Base-by-base conservation (phyloP, 2,888 invertebrate genomes). In the Pterostichus madidus region DNA sequence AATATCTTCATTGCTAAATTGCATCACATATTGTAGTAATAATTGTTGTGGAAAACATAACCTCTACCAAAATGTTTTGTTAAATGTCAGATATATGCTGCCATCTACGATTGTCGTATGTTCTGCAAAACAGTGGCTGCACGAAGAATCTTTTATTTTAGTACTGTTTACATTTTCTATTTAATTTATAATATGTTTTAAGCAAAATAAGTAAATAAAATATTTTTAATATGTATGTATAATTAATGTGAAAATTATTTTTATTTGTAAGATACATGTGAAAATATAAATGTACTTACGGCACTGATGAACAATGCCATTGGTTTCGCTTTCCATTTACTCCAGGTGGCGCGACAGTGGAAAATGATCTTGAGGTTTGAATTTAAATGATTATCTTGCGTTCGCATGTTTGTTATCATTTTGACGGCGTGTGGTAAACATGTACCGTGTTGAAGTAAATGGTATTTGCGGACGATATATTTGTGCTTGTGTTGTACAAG, bases 331-430 rank as follows among this genome's bases (percentile, higher is more conserved):
- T 64, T 64, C 68, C 10, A 39, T 39, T 6, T 39, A 7, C 8
- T 44, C 68, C 44, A 71, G 68, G 44, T 71, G 68, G n/a, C 68
- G 68, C 68, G n/a, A 15, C 39, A 39, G 44, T 35, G 52, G 52
- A 13, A 52, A 52, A n/a, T 52, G 39, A 17, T 56, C 31, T 64
- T 64, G 32, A 64, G 11, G 11, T 71, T 17, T n/a, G 44, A 71
- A 71, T 71, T 71, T 71, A 71, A 39, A 39, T 71, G 24, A 71
- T 71, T 71, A 71, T 44, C 68, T 71, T 44, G 46, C 68, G 68
- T 10, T 71, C 68, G 13, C 17, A 13, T 44, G 68, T 71, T 71
- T 71, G 68, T 71, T 71, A 71, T 71, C 68, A 71, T 39, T 44
- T 44, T 17, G 68, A n/a, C 68, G 46, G 68, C 68, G 68, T 6